Evolutionary conservation across 2,888 invertebrate genomes (phyloP).

Genomic region (Alsophila aescularia): DNA sequence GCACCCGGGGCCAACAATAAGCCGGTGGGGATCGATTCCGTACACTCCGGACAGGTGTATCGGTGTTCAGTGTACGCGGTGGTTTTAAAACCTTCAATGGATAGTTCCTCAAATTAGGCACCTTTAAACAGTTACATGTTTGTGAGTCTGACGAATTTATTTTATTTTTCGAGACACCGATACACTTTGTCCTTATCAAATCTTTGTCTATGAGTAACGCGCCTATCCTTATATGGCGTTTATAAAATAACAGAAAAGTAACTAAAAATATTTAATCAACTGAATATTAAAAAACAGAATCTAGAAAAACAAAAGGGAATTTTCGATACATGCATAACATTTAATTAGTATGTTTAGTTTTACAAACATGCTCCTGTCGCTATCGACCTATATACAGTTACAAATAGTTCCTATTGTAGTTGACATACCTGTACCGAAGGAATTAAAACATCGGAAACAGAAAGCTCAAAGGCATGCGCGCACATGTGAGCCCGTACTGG

Average conservation of each 20-base stretch:
- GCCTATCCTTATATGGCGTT: slow-evolving; percentile 28
- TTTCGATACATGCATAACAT: slow-evolving; percentile 23
- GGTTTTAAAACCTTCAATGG: neutral
- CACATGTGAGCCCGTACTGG: neutral
- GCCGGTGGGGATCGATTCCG: no score
- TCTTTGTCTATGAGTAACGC: neutral
- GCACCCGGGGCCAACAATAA: neutral
- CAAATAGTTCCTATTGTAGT: neutral
- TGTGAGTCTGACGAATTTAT: no score
- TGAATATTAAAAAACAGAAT: slow-evolving; percentile 16
- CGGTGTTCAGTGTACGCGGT: neutral
- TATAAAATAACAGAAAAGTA: slow-evolving; percentile 35
- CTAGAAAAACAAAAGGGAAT: slow-evolving; percentile 5
- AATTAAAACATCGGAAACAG: slow-evolving; percentile 11
- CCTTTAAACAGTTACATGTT: no score
- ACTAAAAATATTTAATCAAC: slow-evolving; percentile 26
- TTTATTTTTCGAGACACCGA: slow-evolving; percentile 1
- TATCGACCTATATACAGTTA: neutral
- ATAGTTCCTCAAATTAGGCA: no score
- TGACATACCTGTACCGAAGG: slow-evolving; percentile 10
- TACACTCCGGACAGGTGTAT: neutral
- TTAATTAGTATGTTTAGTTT: slow-evolving; percentile 19
- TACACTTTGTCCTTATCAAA: slow-evolving; percentile 1
- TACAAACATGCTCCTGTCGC: slow-evolving; percentile 27
- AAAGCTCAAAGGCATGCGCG: slow-evolving; percentile 16